Conservation (phyloP, 2,888 invertebrate species). For the Aspidapion aeneum region DNA sequence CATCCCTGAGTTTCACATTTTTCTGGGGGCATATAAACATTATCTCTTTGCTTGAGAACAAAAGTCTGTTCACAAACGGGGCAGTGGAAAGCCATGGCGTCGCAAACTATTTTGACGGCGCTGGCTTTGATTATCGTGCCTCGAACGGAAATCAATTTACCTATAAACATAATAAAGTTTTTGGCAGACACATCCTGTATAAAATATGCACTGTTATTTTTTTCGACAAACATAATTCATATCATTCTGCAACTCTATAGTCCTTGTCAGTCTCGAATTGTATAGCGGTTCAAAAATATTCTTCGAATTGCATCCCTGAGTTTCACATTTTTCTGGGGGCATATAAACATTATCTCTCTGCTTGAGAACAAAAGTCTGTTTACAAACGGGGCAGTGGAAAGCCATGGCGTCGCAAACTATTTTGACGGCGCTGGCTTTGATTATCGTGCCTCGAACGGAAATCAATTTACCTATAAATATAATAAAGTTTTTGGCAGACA, state of each 20-base stretch:
- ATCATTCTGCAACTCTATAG: constrained; percentile 75
- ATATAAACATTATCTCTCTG: constrained; percentile 62
- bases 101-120: constrained; percentile 67
- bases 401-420: constrained; percentile 73
- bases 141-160: constrained; percentile 72
- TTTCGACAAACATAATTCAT: constrained; percentile 46
- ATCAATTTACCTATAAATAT: constrained; percentile 66
- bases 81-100: constrained; percentile 77
- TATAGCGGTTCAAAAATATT: constrained; percentile 62
- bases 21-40: constrained; percentile 56
- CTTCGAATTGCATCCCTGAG: constrained; percentile 54
- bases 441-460: constrained; percentile 80
- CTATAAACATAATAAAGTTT: constrained; percentile 45
- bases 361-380: constrained; percentile 59
- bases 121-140: constrained; percentile 84
- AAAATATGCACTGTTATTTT: not conserved
- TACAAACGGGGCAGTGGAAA: constrained; percentile 71
- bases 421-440: constrained; percentile 71
- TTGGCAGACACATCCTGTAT: not conserved
- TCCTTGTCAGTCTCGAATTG: constrained; percentile 67
- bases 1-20: constrained; percentile 57
- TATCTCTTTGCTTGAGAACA: constrained; percentile 62
- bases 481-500: not conserved
- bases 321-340: constrained; percentile 56
- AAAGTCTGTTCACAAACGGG: constrained; percentile 63